A percentile compares a stretch with the other conserved stretches of the same genome.
phyloP scores from a whole-genome alignment of 2,797 vertebrate genomes.

The Tinamus major region DNA sequence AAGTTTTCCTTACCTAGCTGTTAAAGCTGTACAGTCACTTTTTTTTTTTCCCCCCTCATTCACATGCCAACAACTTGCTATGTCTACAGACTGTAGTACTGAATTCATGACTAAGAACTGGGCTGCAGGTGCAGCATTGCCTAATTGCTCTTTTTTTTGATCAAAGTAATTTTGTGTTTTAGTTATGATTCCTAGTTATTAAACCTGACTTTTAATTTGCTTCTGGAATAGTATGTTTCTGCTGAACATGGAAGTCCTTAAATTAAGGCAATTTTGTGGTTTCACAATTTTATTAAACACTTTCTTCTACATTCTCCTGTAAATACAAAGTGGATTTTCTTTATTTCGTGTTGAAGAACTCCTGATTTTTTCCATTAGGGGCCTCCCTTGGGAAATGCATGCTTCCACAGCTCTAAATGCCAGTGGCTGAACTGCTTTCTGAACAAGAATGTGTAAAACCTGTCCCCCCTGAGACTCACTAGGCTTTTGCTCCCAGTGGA shows the following conservation, averaged over 20 bases:
- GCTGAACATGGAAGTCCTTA: background rate
- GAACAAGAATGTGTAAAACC: background rate
- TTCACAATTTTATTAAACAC: background rate
- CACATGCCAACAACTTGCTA: background rate
- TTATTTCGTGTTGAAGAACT: background rate
- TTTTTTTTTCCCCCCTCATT: background rate
- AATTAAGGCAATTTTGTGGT: background rate
- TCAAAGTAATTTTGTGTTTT: background rate
- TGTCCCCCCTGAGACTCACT: fast-evolving
- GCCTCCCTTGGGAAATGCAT: background rate
- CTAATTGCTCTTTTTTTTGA: background rate
- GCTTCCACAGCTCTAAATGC: background rate
- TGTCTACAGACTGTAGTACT: background rate
- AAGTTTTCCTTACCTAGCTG: background rate
- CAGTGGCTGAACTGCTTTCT: background rate
- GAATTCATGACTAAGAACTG: background rate
- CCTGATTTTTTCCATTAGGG: background rate
- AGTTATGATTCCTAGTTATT: background rate
- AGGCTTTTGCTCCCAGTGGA: background rate
- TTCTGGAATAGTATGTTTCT: background rate
- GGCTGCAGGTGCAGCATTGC: background rate
- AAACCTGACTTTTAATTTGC: background rate
- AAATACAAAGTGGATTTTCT: background rate
- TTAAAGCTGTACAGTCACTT: background rate
- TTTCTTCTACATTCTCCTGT: background rate